Evolutionary conservation across 2,113 vertebrate species (phyloP), one percentile per base, ranked within the genome.

Genomic region (Silurus asotus): DNA sequence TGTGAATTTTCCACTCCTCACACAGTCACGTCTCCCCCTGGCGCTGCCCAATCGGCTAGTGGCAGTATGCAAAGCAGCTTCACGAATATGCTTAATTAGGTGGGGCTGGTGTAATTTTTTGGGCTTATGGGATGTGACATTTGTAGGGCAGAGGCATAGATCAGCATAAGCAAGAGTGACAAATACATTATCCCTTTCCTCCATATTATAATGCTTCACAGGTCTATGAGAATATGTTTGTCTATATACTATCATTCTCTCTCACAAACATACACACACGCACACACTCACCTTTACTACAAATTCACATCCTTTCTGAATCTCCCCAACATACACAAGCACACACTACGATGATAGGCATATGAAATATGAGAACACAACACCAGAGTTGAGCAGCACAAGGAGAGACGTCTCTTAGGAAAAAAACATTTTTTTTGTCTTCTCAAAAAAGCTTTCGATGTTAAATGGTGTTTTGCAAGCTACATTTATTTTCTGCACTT

Each of bases 31-130:
- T 93, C 91, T 88, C 89, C 87, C 87, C 91, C 88, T 81, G 64
- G 74, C 28, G 51, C 37, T 0, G 88, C 89, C 86, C 91, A 94
- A 91, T 88, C 84, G 90, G 89, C 93, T 94, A 91, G 91, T 93
- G 94, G 92, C 59, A 6, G 89, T 95, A 96, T 96, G 96, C 95
- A 97, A 97, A 98, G 92, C 92, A 95, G 91, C 88, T 87, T 94
- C 93, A 96, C 96, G 96, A 97, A 98, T 97, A 98, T 96, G 95
- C 89, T 64, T 96, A 96, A 96, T 97, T 97, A 96, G 96, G 94
- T 94, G 95, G 92, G 96, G 95, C 94, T 92, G 94, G 93, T 93
- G 94, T 96, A 96, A 97, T 97, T 97, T 97, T 94, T 96, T 94
- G 93, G 77, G 92, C 93, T 97, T 98, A 97, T 96, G 93, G 88